Conservation (phyloP, 2,113 vertebrate genomes). For the Octodon degus region DNA sequence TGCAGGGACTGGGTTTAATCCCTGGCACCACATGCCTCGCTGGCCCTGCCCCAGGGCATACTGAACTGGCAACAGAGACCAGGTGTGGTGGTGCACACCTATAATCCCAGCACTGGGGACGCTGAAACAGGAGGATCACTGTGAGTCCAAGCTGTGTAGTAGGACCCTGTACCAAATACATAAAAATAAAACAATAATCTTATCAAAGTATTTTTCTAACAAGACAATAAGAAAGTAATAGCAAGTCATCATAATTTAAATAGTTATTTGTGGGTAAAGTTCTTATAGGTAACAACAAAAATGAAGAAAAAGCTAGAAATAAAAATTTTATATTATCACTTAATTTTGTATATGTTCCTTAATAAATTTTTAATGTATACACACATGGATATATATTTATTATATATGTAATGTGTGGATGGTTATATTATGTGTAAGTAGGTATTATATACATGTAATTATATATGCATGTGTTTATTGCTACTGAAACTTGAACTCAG, state of each 20-base stretch:
- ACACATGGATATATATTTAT: not conserved
- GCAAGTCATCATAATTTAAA: conserved; percentile 15
- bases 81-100: too few relatives aligned
- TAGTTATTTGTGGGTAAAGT: conserved; percentile 1
- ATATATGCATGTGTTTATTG: not conserved
- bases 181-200: not conserved
- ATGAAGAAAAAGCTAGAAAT: conserved; percentile 35
- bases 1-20: too few relatives aligned
- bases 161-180: too few relatives aligned
- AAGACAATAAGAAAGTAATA: conserved; percentile 6
- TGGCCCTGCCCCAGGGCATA: too few relatives aligned
- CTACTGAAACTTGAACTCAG: not conserved
- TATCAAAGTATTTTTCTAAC: conserved; percentile 46
- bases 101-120: too few relatives aligned
- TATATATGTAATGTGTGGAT: not conserved
- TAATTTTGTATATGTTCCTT: conserved; percentile 9
- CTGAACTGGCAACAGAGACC: too few relatives aligned
- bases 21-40: too few relatives aligned
- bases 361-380: not conserved
- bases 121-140: too few relatives aligned
- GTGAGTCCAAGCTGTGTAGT: too few relatives aligned
- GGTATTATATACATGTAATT: not conserved
- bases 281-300: conserved; percentile 26
- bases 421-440: not conserved
- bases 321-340: not conserved